A percentile compares a stretch with the other conserved stretches of the same genome.
Evolutionary conservation across 2,113 vertebrate species (phyloP).

Genomic region (Scatophagus argus): DNA sequence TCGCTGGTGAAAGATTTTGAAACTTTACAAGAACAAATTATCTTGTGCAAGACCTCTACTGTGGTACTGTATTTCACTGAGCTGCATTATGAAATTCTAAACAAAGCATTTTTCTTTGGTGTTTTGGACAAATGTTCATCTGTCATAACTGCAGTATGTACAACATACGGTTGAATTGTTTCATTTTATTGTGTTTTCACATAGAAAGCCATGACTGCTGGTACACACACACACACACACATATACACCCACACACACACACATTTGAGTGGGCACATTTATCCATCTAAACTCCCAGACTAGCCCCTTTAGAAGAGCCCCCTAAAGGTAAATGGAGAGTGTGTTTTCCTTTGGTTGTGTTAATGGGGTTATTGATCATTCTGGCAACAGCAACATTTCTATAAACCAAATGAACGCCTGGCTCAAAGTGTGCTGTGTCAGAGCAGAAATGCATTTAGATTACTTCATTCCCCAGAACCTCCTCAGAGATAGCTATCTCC

Average conservation of each 20-base stretch:
- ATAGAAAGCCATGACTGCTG: slow-evolving; percentile 1
- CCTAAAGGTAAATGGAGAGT: slow-evolving; percentile 62
- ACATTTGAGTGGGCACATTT: slow-evolving; percentile 27
- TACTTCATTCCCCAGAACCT: slow-evolving; percentile 67
- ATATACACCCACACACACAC: neutral
- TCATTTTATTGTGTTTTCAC: slow-evolving; percentile 10
- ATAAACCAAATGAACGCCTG: slow-evolving; percentile 70
- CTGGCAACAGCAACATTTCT: slow-evolving; percentile 75
- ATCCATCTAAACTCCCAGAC: slow-evolving; percentile 54
- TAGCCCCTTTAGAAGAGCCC: slow-evolving; percentile 37
- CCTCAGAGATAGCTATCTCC: slow-evolving; percentile 56
- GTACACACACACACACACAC: too few relatives aligned
- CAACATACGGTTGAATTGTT: slow-evolving; percentile 13
- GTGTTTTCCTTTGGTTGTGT: slow-evolving; percentile 72
- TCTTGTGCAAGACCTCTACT: neutral
- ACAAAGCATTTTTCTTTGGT: neutral
- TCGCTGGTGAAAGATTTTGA: neutral
- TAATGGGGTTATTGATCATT: slow-evolving; percentile 82
- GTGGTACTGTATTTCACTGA: neutral
- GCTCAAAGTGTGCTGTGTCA: slow-evolving; percentile 66
- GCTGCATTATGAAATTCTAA: neutral
- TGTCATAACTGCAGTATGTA: slow-evolving; percentile 9
- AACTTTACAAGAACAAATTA: slow-evolving; percentile 8
- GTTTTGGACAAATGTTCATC: neutral
- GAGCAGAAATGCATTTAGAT: slow-evolving; percentile 76